phyloP scores from a whole-genome alignment of 1,140 invertebrate species.

The Danaus melanippus region DNA sequence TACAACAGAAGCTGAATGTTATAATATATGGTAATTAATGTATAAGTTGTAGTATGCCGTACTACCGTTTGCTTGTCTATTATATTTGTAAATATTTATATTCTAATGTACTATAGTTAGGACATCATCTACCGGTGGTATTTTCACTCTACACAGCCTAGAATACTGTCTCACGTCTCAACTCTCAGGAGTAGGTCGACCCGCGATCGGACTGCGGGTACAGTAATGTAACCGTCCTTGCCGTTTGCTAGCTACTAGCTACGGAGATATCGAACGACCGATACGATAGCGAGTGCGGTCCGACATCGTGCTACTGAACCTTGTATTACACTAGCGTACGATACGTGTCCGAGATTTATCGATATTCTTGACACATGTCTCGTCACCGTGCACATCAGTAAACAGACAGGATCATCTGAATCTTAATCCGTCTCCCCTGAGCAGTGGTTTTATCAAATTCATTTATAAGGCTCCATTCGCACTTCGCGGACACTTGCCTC shows the following conservation, averaged over 20 bases:
- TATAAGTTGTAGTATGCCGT: too few relatives aligned
- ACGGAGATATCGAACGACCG: conserved; percentile 11
- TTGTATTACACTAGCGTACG: conserved; percentile 5
- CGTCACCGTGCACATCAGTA: neutral
- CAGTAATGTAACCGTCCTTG: conserved; percentile 46
- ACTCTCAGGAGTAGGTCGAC: conserved; percentile 8
- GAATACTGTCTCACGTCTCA: too few relatives aligned
- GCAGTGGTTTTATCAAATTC: conserved; percentile 10
- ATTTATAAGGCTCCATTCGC: conserved; percentile 13
- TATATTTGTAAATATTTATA: conserved; percentile 5
- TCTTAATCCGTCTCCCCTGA: too few relatives aligned
- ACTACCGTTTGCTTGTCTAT: too few relatives aligned
- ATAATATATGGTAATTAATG: too few relatives aligned
- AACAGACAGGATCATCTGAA: too few relatives aligned
- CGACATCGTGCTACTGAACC: conserved; percentile 11
- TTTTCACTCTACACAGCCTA: conserved; percentile 13
- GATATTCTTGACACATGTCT: conserved; percentile 2
- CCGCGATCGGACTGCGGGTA: conserved; percentile 26
- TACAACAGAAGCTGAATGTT: too few relatives aligned
- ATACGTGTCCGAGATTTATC: neutral
- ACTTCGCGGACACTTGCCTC: conserved; percentile 16
- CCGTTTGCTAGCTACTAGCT: conserved; percentile 19
- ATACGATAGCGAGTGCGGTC: conserved; percentile 19
- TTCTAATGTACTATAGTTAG: conserved; percentile 13
- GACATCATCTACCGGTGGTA: conserved; percentile 30